Percentiles rank a stretch among this genome's conserved stretches.
Evolutionary conservation across 2,888 invertebrate genomes (phyloP).

Genomic region (Caenorhabditis sp.): DNA sequence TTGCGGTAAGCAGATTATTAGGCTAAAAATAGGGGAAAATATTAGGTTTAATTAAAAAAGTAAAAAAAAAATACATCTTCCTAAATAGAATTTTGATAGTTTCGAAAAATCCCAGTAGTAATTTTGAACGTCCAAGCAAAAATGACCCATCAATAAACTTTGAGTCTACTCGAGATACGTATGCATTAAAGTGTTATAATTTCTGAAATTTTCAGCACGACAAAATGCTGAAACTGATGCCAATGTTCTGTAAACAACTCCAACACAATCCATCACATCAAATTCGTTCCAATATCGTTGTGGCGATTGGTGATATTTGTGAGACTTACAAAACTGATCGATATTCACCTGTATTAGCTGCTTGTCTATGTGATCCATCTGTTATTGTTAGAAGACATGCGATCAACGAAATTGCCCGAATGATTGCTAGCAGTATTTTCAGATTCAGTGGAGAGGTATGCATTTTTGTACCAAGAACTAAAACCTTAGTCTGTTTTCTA

Average conservation of each 20-base stretch:
- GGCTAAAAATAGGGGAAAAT: not conserved
- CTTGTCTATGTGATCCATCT: slow-evolving; percentile 34
- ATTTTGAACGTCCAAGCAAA: too few species aligned
- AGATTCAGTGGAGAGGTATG: slow-evolving; percentile 35
- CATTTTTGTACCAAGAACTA: not conserved
- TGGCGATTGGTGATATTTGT: slow-evolving; percentile 29
- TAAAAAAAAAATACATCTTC: too few species aligned
- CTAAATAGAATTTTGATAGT: too few species aligned
- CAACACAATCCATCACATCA: slow-evolving; percentile 31
- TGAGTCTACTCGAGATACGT: too few species aligned
- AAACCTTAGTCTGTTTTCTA: not conserved
- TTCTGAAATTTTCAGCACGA: not conserved
- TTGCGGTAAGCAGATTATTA: slow-evolving; percentile 10
- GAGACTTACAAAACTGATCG: slow-evolving; percentile 31
- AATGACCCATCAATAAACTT: too few species aligned
- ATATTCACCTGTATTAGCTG: slow-evolving; percentile 25
- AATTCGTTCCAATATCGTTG: slow-evolving; percentile 32
- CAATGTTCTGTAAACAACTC: slow-evolving; percentile 24
- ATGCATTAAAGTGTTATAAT: too few species aligned
- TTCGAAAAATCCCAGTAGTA: too few species aligned
- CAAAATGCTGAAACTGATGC: slow-evolving; percentile 1
- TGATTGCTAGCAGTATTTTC: slow-evolving; percentile 26
- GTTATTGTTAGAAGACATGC: slow-evolving; percentile 38
- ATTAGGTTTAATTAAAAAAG: too few species aligned
- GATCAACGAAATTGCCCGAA: slow-evolving; percentile 34